These are phyloP conservation scores for Fulica atra DNA, from an alignment of 2,113 vertebrate species.

Conservation along the genomic window DNA sequence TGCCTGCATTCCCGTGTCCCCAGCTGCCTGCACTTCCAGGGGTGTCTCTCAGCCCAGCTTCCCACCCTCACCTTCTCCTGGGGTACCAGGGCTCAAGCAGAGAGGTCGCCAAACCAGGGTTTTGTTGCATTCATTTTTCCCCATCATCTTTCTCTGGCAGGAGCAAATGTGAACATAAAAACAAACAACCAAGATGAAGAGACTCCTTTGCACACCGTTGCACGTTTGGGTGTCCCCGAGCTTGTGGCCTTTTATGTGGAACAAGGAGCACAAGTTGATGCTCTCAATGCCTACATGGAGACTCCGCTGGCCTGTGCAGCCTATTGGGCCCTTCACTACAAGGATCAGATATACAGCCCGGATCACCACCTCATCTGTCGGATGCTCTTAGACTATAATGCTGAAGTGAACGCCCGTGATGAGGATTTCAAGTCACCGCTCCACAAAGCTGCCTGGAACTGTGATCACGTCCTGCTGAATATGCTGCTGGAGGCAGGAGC, in stretches of 20 bases:
- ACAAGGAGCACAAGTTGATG: conserved; percentile 83
- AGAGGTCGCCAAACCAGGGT: not conserved
- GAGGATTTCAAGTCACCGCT: conserved; percentile 90
- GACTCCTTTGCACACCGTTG: conserved; percentile 86
- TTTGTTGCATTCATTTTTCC: not conserved
- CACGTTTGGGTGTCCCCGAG: conserved; percentile 85
- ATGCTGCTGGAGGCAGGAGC: conserved; percentile 93
- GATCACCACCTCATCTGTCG: conserved; percentile 89
- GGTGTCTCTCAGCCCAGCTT: not conserved
- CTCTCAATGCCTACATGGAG: conserved; percentile 83
- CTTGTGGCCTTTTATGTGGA: conserved; percentile 85
- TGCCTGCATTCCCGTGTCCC: no score
- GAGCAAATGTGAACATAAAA: conserved; percentile 85
- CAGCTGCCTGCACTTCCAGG: not conserved
- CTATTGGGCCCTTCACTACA: conserved; percentile 88
- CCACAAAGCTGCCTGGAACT: conserved; percentile 97
- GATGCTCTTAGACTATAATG: conserved; percentile 85
- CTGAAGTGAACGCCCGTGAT: conserved; percentile 85
- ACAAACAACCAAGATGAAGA: conserved; percentile 86
- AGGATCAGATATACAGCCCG: conserved; percentile 86
- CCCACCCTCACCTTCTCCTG: not conserved
- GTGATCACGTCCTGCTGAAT: conserved; percentile 87
- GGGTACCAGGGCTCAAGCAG: not conserved
- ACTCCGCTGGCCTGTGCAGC: conserved; percentile 86
- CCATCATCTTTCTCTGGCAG: conserved; percentile 61